Percentiles rank a stretch among this genome's conserved stretches.
Conservation (phyloP, 2,113 vertebrate species). For the Eleginops maclovinus region DNA sequence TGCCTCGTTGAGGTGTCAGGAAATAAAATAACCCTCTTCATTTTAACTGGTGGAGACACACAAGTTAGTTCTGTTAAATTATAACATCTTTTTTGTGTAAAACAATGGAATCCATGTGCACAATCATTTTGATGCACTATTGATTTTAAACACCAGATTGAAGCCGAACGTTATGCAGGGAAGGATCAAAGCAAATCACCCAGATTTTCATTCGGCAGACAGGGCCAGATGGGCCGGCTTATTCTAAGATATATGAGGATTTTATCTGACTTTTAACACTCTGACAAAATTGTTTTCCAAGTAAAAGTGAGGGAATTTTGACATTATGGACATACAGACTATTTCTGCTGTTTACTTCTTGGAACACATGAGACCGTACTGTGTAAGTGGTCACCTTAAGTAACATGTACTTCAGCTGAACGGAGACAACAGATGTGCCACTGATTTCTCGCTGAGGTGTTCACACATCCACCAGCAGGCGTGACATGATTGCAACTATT, state of each 20-base stretch:
- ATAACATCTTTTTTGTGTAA: neutral
- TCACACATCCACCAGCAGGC: constrained; percentile 27
- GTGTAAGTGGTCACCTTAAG: neutral
- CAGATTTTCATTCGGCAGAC: neutral
- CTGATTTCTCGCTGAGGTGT: constrained; percentile 15
- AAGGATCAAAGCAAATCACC: constrained; percentile 12
- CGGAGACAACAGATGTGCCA: constrained; percentile 11
- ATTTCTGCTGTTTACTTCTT: neutral
- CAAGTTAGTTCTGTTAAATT: neutral
- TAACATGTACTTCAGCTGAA: constrained; percentile 2
- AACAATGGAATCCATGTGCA: neutral
- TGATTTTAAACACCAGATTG: too few species aligned
- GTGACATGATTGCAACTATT: constrained; percentile 13
- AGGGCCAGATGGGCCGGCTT: constrained; percentile 17
- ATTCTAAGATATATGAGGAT: neutral
- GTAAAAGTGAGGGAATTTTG: neutral
- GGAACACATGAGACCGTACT: neutral
- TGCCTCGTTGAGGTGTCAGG: neutral
- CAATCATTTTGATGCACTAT: too few species aligned
- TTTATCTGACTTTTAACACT: neutral
- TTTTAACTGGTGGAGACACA: neutral
- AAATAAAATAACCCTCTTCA: neutral
- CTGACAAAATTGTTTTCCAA: neutral
- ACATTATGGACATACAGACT: neutral
- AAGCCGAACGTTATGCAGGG: too few species aligned